Conservation (phyloP, 2,113 vertebrate species). For the Burhinus bistriatus region DNA sequence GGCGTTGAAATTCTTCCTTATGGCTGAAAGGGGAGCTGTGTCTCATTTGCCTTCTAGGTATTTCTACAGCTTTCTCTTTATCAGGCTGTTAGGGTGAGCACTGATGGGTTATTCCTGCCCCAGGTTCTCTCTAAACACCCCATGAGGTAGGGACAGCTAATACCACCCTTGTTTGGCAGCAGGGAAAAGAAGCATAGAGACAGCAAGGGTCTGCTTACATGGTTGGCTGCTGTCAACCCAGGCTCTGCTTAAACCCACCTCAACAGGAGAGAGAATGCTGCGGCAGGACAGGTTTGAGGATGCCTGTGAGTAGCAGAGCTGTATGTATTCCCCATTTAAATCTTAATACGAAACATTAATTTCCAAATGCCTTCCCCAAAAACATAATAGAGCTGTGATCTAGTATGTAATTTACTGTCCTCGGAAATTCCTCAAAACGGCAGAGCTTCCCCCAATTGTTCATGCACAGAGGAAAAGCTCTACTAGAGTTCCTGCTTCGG, state of each 20-base stretch:
- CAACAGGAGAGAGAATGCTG: not conserved
- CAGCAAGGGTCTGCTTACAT: fast-evolving
- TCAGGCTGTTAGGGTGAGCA: not conserved
- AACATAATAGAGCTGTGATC: constrained; percentile 66
- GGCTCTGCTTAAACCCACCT: not conserved
- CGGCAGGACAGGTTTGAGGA: not conserved
- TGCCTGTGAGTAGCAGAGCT: not conserved
- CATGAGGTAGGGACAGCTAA: not conserved
- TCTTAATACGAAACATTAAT: constrained; percentile 66
- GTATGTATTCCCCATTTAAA: not conserved
- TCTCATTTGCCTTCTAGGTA: not conserved
- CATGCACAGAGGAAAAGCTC: constrained; percentile 50
- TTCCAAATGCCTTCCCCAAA: constrained; percentile 67
- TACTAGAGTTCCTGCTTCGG: constrained; percentile 54
- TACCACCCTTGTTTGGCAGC: not conserved
- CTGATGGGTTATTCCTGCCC: not conserved
- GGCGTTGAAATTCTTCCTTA: not conserved
- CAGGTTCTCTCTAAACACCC: not conserved
- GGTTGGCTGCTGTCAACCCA: not conserved
- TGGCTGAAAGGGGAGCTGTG: not conserved
- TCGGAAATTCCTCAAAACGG: constrained; percentile 74
- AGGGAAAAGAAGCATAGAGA: not conserved
- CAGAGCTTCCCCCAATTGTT: constrained; percentile 79
- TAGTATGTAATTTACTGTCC: constrained; percentile 60
- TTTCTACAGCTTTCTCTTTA: not conserved